Evolutionary conservation across 2,888 invertebrate genomes (phyloP).

Genomic region (Eudiplozoon nipponicum): DNA sequence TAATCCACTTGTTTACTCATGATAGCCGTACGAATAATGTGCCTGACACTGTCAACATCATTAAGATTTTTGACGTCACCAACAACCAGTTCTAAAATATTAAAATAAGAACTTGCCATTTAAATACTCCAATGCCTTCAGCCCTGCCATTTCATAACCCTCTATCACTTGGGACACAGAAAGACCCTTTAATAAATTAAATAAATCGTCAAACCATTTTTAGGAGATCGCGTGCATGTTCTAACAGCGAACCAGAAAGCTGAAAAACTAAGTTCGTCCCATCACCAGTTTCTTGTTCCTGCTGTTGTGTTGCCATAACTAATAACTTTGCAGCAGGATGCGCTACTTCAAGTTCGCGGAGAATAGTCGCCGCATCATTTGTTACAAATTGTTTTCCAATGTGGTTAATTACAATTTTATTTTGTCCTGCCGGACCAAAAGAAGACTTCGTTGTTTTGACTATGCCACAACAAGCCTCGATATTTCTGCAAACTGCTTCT

Average conservation of each 20-base stretch:
- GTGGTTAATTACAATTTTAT: slow-evolving; percentile 97
- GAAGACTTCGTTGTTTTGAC: slow-evolving; percentile 64
- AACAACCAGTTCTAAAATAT: slow-evolving; percentile 25
- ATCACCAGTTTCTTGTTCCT: slow-evolving; percentile 87
- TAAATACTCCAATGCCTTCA: slow-evolving; percentile 62
- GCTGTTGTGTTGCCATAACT: slow-evolving; percentile 80
- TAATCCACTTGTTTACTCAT: slow-evolving; percentile 93
- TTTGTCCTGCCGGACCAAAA: slow-evolving; percentile 51
- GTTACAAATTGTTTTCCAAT: slow-evolving; percentile 90
- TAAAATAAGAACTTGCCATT: too few species aligned
- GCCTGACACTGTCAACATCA: slow-evolving; percentile 39
- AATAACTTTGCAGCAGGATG: slow-evolving; percentile 89
- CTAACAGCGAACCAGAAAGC: slow-evolving; percentile 58
- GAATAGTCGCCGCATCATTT: slow-evolving; percentile 88
- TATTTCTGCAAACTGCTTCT: slow-evolving; percentile 74
- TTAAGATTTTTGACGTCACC: slow-evolving; percentile 34
- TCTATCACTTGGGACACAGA: slow-evolving; percentile 80
- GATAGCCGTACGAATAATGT: slow-evolving; percentile 42
- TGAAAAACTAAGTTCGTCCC: slow-evolving; percentile 91
- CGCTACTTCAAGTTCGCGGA: slow-evolving; percentile 66
- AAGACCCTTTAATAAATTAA: slow-evolving; percentile 39
- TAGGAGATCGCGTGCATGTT: slow-evolving; percentile 59
- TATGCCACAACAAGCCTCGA: slow-evolving; percentile 73
- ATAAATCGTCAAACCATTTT: slow-evolving; percentile 35
- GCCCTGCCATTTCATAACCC: slow-evolving; percentile 70